Base-by-base conservation (phyloP, 2,113 vertebrate species). In the Fregata magnificens region DNA sequence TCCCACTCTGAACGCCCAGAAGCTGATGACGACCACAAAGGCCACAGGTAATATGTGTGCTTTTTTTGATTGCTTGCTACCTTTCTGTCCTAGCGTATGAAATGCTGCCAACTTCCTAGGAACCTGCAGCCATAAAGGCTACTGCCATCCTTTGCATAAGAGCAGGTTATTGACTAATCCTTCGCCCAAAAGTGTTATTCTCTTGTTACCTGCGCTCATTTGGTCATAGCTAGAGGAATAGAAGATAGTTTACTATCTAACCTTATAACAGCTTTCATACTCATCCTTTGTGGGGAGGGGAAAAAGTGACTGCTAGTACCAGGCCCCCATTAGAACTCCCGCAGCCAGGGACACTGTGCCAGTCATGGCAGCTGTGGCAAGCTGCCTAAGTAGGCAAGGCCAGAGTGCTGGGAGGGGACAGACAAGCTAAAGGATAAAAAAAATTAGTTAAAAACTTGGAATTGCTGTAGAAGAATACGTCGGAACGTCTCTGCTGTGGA, bases 31-130 rank as follows among this genome's bases (percentile, higher is more conserved):
- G 22, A 94, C 94, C 91, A 82, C 92, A 85, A 87, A 96, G 76
- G 87, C 97, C 53, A 76, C 98, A 97, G 98, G 98, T 92, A 98
- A 98, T 92, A 72, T 4, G 21, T 79, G 44, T 85, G 29, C 26
- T 42, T 45, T 69, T 77, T 66, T 59, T 65, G 45, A 31, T 91
- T 66, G 26, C 34, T 87, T 31, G 2, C 6, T 65, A 9, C 28
- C 24, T 93, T 70, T 90, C 55, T 77, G 42, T 67, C 50, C 44
- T 45, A 82, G 22, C 2, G 0, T 40, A 13, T 61, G 69, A 81
- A 74, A 53, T 28, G 29, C 44, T 86, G 29, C n/a, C 5, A 17
- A 28, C 58, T 90, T 8, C 47, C 25, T 21, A 45, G 19, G 18
- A 47, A 52, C 38, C 24, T 79, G 78, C 53, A 87, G 25, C 65